These are phyloP conservation scores for Molossus alvarezi DNA, from an alignment of 2,797 vertebrate species.

Conservation along the genomic window DNA sequence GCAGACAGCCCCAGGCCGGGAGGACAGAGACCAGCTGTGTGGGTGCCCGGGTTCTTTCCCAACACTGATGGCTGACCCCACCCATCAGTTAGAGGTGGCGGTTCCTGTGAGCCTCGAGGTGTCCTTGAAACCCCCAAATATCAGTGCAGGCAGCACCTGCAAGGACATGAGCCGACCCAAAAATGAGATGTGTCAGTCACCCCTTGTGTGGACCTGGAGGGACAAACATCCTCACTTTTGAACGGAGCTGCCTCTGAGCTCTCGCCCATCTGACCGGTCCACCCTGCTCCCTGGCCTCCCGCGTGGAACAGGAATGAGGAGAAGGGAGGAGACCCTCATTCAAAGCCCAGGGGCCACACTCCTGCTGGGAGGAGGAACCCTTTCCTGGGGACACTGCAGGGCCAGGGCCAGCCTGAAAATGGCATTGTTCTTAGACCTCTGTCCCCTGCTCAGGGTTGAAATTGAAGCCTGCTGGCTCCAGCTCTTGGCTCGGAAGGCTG, in stretches of 20 bases:
- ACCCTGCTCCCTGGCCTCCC: fast-evolving
- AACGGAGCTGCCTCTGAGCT: background rate
- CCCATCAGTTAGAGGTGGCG: fast-evolving
- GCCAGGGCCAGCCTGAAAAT: background rate
- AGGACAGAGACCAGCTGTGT: fast-evolving
- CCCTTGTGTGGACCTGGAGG: background rate
- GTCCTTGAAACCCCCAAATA: background rate
- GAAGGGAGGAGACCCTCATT: fast-evolving
- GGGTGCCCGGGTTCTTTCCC: fast-evolving
- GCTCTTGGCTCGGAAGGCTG: background rate
- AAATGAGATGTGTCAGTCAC: background rate
- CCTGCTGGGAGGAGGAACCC: fast-evolving
- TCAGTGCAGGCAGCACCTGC: background rate
- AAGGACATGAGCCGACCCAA: fast-evolving
- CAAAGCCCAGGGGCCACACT: fast-evolving
- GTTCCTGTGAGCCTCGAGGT: fast-evolving
- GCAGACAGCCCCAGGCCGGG: background rate
- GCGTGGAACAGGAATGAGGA: too few relatives aligned
- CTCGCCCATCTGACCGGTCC: fast-evolving
- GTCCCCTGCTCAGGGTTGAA: background rate
- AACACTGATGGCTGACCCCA: fast-evolving
- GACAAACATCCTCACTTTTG: background rate
- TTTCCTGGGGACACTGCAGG: background rate
- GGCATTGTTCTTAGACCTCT: too few relatives aligned
- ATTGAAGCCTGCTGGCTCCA: background rate